Percentiles rank a stretch among this genome's conserved stretches.
phyloP scores from a whole-genome alignment of 2,113 vertebrate species.

The Motacilla alba region DNA sequence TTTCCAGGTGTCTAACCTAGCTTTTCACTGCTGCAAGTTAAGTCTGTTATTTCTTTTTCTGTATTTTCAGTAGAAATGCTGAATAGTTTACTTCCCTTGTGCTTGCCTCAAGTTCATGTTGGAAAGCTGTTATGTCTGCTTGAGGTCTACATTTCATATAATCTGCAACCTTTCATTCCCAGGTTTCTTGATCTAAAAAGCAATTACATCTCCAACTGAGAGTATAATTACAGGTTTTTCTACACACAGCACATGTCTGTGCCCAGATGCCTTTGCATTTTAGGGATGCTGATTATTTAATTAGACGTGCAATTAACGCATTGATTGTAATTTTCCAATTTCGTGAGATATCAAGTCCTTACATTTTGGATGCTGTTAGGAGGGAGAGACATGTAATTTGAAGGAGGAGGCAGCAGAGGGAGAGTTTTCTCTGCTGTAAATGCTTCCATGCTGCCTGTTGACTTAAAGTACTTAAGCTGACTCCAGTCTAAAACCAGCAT shows the following conservation, averaged over 20 bases:
- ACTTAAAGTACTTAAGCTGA: not conserved
- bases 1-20: not conserved
- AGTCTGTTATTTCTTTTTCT: not conserved
- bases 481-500: not conserved
- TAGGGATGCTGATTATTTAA: slow-evolving; percentile 61
- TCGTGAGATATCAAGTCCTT: slow-evolving; percentile 8
- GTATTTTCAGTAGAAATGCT: not conserved
- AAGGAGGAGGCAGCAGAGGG: slow-evolving; percentile 69
- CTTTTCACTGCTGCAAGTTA: not conserved
- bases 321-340: slow-evolving; percentile 62
- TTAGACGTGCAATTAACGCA: slow-evolving; percentile 55
- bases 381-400: slow-evolving; percentile 57
- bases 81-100: not conserved
- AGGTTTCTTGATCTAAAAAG: slow-evolving; percentile 7
- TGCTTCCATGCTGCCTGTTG: slow-evolving; percentile 1
- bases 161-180: not conserved
- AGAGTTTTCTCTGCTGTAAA: slow-evolving; percentile 66
- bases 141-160: not conserved
- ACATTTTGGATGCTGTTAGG: not conserved
- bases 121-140: not conserved
- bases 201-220: slow-evolving; percentile 28
- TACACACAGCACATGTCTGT: not conserved
- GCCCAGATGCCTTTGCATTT: slow-evolving; percentile 51
- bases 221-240: slow-evolving; percentile 52
- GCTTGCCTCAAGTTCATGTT: not conserved